These are phyloP conservation scores for Osmerus mordax DNA, from an alignment of 2,113 vertebrate species.

Conservation along the genomic window DNA sequence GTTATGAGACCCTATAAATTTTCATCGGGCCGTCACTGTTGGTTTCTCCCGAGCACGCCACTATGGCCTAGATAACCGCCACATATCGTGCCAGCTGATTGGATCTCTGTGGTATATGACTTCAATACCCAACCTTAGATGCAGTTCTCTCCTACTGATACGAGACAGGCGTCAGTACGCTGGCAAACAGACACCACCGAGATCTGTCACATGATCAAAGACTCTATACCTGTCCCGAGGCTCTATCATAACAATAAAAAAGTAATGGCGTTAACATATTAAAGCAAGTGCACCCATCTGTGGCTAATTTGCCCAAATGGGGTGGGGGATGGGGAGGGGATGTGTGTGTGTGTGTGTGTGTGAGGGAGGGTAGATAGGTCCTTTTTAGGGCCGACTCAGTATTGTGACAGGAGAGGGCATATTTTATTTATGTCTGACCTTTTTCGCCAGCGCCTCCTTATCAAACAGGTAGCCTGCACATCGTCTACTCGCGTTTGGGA, in stretches of 20 bases:
- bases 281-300: constrained; percentile 43
- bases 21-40: constrained; percentile 44
- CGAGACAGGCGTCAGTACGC: background rate
- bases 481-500: constrained; percentile 28
- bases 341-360: background rate
- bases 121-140: constrained; percentile 48
- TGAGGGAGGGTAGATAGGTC: background rate
- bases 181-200: background rate
- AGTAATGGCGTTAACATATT: constrained; percentile 42
- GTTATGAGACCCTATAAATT: constrained; percentile 66
- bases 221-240: constrained; percentile 18
- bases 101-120: constrained; percentile 51
- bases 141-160: background rate
- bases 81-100: constrained; percentile 60
- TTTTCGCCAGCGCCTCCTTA: constrained; percentile 47
- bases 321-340: background rate
- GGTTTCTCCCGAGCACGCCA: constrained; percentile 28
- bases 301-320: constrained; percentile 35
- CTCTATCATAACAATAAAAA: constrained; percentile 38
- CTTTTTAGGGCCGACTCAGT: constrained; percentile 38
- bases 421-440: constrained; percentile 66
- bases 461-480: constrained; percentile 49
- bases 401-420: constrained; percentile 31
- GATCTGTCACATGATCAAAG: constrained; percentile 7
- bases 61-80: constrained; percentile 60